phyloP scores from a whole-genome alignment of 1,140 invertebrate genomes.

The Chironomus striatipennis region DNA sequence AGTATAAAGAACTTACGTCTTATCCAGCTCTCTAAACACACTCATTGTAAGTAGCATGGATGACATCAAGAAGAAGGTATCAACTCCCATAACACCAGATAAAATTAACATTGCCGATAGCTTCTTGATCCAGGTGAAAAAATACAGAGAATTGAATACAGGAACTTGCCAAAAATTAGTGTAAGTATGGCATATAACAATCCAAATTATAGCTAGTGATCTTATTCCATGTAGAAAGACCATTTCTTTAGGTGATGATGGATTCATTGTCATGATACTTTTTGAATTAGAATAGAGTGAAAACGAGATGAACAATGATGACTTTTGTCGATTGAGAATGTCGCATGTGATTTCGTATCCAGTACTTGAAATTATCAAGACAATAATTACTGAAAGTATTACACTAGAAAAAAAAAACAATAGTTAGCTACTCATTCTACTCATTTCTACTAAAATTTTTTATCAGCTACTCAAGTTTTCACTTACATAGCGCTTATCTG shows the following conservation, averaged over 20 bases:
- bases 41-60: neutral
- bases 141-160: neutral
- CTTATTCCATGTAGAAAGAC: neutral
- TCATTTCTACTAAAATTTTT: neutral
- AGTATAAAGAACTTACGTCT: neutral
- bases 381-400: neutral
- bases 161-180: neutral
- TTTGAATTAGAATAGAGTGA: neutral
- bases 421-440: neutral
- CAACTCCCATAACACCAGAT: neutral
- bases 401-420: neutral
- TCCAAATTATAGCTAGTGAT: constrained; percentile 8
- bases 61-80: constrained; percentile 8
- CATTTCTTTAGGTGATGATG: neutral
- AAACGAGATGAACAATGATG: neutral
- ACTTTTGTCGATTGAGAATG: neutral
- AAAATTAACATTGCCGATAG: neutral
- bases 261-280: neutral
- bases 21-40: neutral
- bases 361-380: neutral
- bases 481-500: neutral
- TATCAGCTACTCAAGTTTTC: neutral
- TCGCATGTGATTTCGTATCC: neutral
- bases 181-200: neutral
- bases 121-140: neutral